Percentiles rank a stretch among this genome's conserved stretches.
Conservation (phyloP, 1,140 invertebrate species). For the Leptinotarsa texana region DNA sequence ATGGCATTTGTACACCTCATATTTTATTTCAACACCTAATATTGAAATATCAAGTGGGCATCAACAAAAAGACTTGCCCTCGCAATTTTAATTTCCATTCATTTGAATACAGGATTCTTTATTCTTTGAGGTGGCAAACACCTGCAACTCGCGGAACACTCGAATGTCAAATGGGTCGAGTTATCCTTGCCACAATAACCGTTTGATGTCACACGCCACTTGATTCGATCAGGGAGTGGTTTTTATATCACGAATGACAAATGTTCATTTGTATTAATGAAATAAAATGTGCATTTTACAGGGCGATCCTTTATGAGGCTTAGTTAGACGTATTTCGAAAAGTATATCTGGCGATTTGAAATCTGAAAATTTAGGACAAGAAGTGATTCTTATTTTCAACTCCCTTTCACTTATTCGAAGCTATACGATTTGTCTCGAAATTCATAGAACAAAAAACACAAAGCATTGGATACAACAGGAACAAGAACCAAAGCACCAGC, state of each 20-base stretch:
- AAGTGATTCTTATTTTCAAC: too few relatives aligned
- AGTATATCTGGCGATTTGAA: too few relatives aligned
- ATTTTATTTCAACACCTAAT: constrained; percentile 1
- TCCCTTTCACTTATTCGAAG: too few relatives aligned
- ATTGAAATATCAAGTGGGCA: constrained; percentile 6
- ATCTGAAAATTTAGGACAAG: too few relatives aligned
- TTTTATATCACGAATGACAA: background rate
- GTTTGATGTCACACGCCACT: background rate
- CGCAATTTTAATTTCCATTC: constrained; percentile 8
- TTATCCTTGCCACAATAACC: background rate
- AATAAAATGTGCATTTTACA: too few relatives aligned
- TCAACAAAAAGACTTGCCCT: background rate
- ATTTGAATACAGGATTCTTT: background rate
- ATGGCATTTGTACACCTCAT: background rate
- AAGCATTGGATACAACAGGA: too few relatives aligned
- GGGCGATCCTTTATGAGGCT: too few relatives aligned
- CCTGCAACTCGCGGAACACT: constrained; percentile 1
- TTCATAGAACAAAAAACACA: too few relatives aligned
- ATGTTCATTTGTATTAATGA: too few relatives aligned
- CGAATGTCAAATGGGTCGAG: background rate
- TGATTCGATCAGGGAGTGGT: background rate
- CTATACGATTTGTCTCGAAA: too few relatives aligned
- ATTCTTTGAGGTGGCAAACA: background rate
- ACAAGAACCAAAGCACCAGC: too few relatives aligned
- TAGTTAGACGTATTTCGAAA: too few relatives aligned